Evolutionary conservation across 2,888 invertebrate genomes (phyloP).

Genomic region (Catocala fraxini): DNA sequence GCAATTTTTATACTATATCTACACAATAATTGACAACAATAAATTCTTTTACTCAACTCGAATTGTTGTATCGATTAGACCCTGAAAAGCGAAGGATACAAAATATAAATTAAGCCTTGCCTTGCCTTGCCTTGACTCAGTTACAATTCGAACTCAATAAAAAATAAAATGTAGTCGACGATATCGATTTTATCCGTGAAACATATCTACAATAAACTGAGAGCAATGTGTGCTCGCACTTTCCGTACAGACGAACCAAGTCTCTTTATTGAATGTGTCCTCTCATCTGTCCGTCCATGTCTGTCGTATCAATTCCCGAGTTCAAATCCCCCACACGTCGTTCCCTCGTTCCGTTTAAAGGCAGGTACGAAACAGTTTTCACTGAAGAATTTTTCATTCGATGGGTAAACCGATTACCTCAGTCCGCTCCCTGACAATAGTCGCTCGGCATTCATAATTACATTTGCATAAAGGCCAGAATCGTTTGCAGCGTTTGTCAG

Average conservation of each 20-base stretch:
- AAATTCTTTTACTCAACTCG: no score
- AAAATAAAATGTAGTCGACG: no score
- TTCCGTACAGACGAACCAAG: not conserved
- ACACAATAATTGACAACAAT: no score
- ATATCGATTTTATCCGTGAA: no score
- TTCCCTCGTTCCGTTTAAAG: conserved; percentile 14
- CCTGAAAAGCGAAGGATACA: no score
- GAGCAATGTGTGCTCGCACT: no score
- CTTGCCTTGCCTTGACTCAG: no score
- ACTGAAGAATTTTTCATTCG: conserved; percentile 63
- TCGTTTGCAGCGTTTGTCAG: conserved; percentile 57
- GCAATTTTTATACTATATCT: no score
- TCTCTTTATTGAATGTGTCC: not conserved
- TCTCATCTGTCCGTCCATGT: not conserved
- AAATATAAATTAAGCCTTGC: no score
- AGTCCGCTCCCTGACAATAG: conserved; percentile 64
- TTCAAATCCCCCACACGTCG: conserved; percentile 10
- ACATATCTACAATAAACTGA: no score
- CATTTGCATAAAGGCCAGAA: conserved; percentile 70
- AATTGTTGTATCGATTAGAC: no score
- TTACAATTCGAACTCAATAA: no score
- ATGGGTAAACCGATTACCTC: conserved; percentile 71
- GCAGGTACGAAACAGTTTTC: conserved; percentile 38
- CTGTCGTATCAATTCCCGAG: not conserved
- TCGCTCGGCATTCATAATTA: conserved; percentile 63